Evolutionary conservation across 53 echinoderm and acorn worm genomes (phyloP).

Genomic region (Astropecten irregularis): DNA sequence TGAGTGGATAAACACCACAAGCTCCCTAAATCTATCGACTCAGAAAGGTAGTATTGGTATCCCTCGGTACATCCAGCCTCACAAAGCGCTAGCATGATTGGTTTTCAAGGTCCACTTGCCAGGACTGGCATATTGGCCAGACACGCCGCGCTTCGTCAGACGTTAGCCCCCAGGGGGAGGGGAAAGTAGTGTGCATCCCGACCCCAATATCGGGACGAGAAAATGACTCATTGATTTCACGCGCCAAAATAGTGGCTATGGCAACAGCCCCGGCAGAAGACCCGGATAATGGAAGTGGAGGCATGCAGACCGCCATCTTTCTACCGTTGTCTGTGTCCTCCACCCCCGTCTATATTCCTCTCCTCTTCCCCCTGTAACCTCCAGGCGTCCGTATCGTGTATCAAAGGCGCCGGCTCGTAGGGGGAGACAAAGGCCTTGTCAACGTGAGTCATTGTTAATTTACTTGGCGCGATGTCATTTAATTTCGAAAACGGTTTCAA

Average conservation of each 20-base stretch:
- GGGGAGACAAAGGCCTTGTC: constrained; percentile 39
- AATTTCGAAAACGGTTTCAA: constrained; percentile 40
- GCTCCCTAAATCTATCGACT: too few relatives aligned
- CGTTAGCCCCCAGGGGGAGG: constrained; percentile 1
- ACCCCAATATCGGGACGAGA: constrained; percentile 41
- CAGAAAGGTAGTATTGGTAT: too few relatives aligned
- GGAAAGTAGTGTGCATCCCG: constrained; percentile 20
- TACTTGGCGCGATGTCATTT: constrained; percentile 47
- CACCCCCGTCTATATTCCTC: background rate
- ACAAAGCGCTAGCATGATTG: too few relatives aligned
- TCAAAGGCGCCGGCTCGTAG: constrained; percentile 23
- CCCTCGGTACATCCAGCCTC: too few relatives aligned
- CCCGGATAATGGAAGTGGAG: constrained; percentile 38
- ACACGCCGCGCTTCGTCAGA: too few relatives aligned
- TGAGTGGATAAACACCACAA: too few relatives aligned
- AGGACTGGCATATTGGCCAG: too few relatives aligned
- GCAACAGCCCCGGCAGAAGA: constrained; percentile 16
- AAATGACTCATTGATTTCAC: constrained; percentile 58
- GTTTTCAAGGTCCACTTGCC: too few relatives aligned
- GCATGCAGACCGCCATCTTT: constrained; percentile 18
- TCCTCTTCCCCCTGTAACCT: background rate
- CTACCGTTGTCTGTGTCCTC: background rate
- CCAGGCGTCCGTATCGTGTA: constrained; percentile 30
- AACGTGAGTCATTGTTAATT: constrained; percentile 56
- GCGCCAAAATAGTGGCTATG: constrained; percentile 32